phyloP scores from a whole-genome alignment of 2,797 vertebrate genomes.

The Danio tinwini region DNA sequence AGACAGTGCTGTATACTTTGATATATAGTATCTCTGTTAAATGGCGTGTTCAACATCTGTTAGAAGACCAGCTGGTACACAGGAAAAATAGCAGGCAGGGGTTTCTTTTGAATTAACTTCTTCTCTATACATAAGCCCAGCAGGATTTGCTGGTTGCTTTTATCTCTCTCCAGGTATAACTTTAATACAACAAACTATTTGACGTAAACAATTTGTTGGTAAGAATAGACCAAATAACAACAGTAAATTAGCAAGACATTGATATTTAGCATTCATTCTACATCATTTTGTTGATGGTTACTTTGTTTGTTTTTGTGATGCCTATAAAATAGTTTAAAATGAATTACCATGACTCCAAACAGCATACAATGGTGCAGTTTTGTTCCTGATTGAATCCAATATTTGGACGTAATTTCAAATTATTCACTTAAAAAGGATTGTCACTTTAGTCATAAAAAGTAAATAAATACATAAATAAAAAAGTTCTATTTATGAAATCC shows the following conservation, averaged over 20 bases:
- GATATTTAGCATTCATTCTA: background rate
- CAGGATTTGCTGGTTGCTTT: conserved; percentile 33
- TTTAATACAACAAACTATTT: conserved; percentile 2
- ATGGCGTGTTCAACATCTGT: conserved; percentile 30
- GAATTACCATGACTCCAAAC: background rate
- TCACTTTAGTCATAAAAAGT: background rate
- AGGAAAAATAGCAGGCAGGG: conserved; percentile 13
- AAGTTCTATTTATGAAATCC: background rate
- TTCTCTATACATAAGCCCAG: conserved; percentile 24
- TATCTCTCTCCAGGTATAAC: conserved; percentile 41
- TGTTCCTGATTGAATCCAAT: background rate
- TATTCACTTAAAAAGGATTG: background rate
- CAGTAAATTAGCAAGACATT: background rate
- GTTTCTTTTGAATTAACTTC: conserved; percentile 37
- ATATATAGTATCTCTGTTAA: conserved; percentile 25
- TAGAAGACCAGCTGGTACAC: conserved; percentile 24
- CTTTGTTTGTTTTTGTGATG: background rate
- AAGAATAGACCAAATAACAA: background rate
- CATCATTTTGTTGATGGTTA: background rate
- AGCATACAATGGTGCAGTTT: background rate
- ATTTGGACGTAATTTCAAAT: background rate
- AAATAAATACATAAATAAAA: no score
- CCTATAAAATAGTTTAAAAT: background rate
- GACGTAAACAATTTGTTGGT: background rate
- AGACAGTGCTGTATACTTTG: conserved; percentile 27